Conservation (phyloP, 2,888 invertebrate species). For the Drosophila macrospina region DNA sequence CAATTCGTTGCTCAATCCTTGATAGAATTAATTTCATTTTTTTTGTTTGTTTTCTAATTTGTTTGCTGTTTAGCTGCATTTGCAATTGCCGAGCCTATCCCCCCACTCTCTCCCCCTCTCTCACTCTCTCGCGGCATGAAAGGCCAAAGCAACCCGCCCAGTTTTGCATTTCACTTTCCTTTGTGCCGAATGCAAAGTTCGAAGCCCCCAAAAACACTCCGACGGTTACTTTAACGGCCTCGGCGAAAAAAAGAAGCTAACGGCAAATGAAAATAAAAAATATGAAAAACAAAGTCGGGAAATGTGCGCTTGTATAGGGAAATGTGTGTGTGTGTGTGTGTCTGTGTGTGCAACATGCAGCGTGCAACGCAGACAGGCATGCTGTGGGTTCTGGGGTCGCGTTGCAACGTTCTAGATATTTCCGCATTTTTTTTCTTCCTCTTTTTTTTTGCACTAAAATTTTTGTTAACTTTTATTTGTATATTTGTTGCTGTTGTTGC, state of each 20-base stretch:
- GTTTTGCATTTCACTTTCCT: constrained; percentile 73
- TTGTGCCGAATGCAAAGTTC: constrained; percentile 71
- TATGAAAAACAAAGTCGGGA: constrained; percentile 38
- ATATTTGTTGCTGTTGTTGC: neutral
- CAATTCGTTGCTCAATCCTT: neutral
- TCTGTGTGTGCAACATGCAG: constrained; percentile 22
- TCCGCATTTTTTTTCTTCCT: constrained; percentile 6
- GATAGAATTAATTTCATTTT: neutral
- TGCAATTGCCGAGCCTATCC: constrained; percentile 40
- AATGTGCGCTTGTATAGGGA: constrained; percentile 15
- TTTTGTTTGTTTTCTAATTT: constrained; percentile 23
- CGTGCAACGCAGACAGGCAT: constrained; percentile 48
- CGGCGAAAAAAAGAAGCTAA: constrained; percentile 10
- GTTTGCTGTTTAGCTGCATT: constrained; percentile 3
- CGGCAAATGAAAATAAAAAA: constrained; percentile 26
- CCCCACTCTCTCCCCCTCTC: neutral
- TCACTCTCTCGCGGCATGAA: neutral
- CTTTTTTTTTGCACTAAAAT: constrained; percentile 40
- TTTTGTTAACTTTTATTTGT: constrained; percentile 34
- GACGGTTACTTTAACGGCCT: constrained; percentile 63
- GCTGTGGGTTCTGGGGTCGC: constrained; percentile 28
- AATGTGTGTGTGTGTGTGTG: constrained; percentile 6
- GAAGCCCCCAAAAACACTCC: constrained; percentile 62
- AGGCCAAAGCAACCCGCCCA: neutral
- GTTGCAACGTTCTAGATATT: constrained; percentile 57